Percentiles rank a stretch among this genome's conserved stretches.
phyloP scores from a whole-genome alignment of 2,797 vertebrate species.

The Amblyraja radiata region DNA sequence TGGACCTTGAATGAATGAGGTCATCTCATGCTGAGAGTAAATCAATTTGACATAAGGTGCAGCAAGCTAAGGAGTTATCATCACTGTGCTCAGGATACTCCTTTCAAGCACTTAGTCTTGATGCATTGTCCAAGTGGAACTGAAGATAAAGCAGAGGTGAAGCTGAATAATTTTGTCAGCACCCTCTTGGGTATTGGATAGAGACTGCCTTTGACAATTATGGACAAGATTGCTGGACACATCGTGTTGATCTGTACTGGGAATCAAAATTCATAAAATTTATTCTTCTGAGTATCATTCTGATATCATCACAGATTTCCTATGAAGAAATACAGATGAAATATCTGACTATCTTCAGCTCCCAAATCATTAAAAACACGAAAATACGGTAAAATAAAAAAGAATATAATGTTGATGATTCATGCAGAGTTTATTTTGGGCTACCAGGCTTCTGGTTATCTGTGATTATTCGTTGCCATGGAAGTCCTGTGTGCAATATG shows the following conservation, averaged over 20 bases:
- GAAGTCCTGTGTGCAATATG: background rate
- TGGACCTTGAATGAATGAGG: background rate
- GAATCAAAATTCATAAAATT: background rate
- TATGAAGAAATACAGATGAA: background rate
- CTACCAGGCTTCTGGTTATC: slow-evolving; percentile 14
- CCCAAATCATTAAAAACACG: background rate
- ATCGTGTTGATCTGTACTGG: background rate
- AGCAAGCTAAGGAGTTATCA: background rate
- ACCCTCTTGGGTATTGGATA: background rate
- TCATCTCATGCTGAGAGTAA: background rate
- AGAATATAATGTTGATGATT: slow-evolving; percentile 29
- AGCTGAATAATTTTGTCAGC: background rate
- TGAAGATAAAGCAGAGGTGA: background rate
- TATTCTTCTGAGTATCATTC: background rate
- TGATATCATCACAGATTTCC: background rate
- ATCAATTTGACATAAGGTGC: background rate
- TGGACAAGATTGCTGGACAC: background rate
- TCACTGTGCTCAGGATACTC: background rate
- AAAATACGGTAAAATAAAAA: background rate
- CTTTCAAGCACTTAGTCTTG: background rate
- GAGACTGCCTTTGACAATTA: background rate
- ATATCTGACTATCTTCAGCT: background rate
- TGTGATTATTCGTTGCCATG: slow-evolving; percentile 34
- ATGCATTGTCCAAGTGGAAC: background rate
- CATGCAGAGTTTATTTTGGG: slow-evolving; percentile 30